Evolutionary conservation across 2,888 invertebrate genomes (phyloP).

Genomic region (Acrocyrtus sp.): DNA sequence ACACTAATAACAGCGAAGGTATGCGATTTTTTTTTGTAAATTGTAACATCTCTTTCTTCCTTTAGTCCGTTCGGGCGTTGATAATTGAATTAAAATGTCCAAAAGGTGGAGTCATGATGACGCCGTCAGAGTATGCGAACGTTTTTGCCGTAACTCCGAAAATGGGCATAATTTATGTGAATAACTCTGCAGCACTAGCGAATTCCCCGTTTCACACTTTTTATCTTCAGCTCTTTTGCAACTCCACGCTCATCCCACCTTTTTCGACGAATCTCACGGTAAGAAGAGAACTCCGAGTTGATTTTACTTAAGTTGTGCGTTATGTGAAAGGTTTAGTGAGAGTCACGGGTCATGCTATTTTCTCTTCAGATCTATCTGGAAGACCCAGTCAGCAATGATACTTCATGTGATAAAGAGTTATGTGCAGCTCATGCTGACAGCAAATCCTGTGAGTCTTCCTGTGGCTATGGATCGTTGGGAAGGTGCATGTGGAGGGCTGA

Average conservation of each 20-base stretch:
- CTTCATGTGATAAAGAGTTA: constrained; percentile 40
- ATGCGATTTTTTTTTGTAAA: background rate
- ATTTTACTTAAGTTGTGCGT: no score
- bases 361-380: constrained; percentile 31
- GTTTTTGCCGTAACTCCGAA: constrained; percentile 43
- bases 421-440: constrained; percentile 48
- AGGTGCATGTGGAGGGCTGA: constrained; percentile 52
- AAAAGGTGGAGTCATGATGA: constrained; percentile 7
- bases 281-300: no score
- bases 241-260: constrained; percentile 35
- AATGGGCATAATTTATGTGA: constrained; percentile 52
- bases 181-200: constrained; percentile 33
- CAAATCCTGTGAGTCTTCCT: constrained; percentile 46
- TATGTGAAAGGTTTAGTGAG: no score
- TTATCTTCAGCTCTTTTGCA: constrained; percentile 29
- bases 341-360: no score
- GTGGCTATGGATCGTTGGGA: constrained; percentile 50
- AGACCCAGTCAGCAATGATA: constrained; percentile 27
- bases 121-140: constrained; percentile 11
- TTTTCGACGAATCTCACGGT: constrained; percentile 45
- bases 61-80: background rate
- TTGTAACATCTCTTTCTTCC: no score
- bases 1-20: constrained; percentile 32
- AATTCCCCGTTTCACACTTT: constrained; percentile 42
- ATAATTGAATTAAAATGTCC: background rate